These are phyloP conservation scores for Bilobella aurantiaca DNA, from an alignment of 1,140 invertebrate genomes.

Conservation along the genomic window DNA sequence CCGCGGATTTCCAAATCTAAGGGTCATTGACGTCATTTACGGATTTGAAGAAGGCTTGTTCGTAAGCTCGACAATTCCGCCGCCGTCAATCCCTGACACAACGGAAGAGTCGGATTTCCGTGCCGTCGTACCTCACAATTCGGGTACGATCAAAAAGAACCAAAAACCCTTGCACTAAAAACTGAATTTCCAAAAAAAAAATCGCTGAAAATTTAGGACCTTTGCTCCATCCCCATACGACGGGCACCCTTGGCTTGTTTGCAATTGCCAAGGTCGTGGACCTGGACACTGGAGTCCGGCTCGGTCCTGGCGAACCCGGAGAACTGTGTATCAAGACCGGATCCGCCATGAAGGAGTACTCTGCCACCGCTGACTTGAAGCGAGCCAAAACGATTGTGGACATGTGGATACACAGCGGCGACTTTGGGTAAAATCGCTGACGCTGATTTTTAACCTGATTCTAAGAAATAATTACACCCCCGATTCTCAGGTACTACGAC, in stretches of 20 bases:
- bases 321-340: slow-evolving; percentile 8
- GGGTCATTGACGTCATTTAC: not conserved
- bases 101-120: not conserved
- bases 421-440: not conserved
- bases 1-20: slow-evolving; percentile 1
- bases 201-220: not conserved
- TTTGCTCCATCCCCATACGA: not conserved
- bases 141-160: too few species aligned
- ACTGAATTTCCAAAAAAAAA: too few species aligned
- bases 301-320: not conserved
- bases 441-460: not conserved
- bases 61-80: not conserved
- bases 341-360: not conserved
- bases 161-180: too few species aligned
- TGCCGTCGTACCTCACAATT: not conserved
- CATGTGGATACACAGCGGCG: not conserved
- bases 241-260: slow-evolving; percentile 5
- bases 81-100: not conserved
- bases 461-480: too few species aligned
- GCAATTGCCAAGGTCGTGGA: not conserved
- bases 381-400: not conserved
- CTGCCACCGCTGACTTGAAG: not conserved
- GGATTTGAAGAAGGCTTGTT: not conserved
- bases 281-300: not conserved
- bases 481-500: slow-evolving; percentile 6